phyloP scores from a whole-genome alignment of 2,113 vertebrate species.

The Lutjanus erythropterus region DNA sequence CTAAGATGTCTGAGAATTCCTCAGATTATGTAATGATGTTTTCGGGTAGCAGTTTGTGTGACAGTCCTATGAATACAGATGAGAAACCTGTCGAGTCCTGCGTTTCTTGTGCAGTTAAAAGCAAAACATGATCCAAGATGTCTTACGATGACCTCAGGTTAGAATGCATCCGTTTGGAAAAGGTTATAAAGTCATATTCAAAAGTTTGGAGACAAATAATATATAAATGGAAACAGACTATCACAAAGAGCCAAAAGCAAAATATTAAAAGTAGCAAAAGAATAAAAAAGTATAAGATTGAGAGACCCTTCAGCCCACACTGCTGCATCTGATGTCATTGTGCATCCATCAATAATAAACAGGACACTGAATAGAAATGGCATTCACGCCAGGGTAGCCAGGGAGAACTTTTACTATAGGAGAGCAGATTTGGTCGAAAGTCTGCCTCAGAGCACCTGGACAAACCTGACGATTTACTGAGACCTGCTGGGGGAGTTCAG shows the following conservation, averaged over 20 bases:
- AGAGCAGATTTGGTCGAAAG: constrained; percentile 2
- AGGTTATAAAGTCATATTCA: constrained; percentile 24
- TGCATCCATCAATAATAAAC: constrained; percentile 51
- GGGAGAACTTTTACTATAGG: constrained; percentile 26
- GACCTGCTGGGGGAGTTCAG: neutral
- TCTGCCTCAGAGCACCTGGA: constrained; percentile 24
- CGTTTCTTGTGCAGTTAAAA: constrained; percentile 18
- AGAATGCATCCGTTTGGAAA: constrained; percentile 9
- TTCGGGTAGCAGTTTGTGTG: neutral
- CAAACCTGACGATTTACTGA: neutral
- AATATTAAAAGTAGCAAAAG: constrained; percentile 28
- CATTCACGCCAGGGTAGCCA: constrained; percentile 15
- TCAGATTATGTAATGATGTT: constrained; percentile 7
- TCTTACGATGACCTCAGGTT: constrained; percentile 3
- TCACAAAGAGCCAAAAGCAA: constrained; percentile 25
- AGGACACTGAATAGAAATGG: constrained; percentile 40
- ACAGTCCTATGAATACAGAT: constrained; percentile 8
- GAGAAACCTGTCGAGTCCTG: neutral
- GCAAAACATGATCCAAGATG: constrained; percentile 20
- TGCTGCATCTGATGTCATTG: constrained; percentile 37
- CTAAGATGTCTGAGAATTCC: neutral
- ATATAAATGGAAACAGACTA: constrained; percentile 40
- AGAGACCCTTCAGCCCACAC: neutral
- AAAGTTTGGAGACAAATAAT: constrained; percentile 26
- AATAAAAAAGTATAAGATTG: constrained; percentile 1